Percentiles rank a stretch among this genome's conserved stretches.
phyloP scores from a whole-genome alignment of 1,140 invertebrate genomes.

The Orchesella cincta region DNA sequence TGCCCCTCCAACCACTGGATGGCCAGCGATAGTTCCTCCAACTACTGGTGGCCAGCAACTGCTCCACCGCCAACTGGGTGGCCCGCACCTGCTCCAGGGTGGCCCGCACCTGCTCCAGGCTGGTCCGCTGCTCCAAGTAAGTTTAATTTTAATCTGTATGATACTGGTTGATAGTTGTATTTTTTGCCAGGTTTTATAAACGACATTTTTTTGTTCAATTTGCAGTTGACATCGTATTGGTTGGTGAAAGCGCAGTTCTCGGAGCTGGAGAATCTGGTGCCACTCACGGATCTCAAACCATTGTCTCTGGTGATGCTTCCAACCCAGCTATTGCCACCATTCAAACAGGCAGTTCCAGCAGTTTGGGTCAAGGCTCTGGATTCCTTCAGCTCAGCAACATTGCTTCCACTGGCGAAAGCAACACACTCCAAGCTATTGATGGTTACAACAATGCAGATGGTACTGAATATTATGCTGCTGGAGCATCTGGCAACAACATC shows the following conservation, averaged over 20 bases:
- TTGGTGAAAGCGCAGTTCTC: neutral
- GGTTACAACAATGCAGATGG: neutral
- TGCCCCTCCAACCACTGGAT: slow-evolving; percentile 3
- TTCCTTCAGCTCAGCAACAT: slow-evolving; percentile 2
- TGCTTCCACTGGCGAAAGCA: neutral
- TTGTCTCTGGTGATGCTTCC: slow-evolving; percentile 1
- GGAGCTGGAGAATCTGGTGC: neutral
- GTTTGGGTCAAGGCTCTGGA: neutral
- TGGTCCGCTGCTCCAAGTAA: neutral
- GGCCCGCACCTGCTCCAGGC: neutral
- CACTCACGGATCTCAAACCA: neutral
- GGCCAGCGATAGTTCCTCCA: neutral
- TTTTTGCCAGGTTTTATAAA: too few relatives aligned
- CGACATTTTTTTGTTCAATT: neutral
- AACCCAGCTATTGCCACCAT: neutral
- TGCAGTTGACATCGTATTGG: neutral
- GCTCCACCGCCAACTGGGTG: neutral
- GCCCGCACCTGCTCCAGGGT: neutral
- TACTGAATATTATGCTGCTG: neutral
- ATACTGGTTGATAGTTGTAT: too few relatives aligned
- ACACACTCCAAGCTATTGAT: neutral
- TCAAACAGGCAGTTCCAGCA: neutral
- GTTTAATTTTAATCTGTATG: neutral
- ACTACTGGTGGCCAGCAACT: neutral
- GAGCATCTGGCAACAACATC: neutral